Percentiles rank a stretch among this genome's conserved stretches.
Evolutionary conservation across 2,797 vertebrate genomes (phyloP).

Genomic region (Enteromius paludinosus): DNA sequence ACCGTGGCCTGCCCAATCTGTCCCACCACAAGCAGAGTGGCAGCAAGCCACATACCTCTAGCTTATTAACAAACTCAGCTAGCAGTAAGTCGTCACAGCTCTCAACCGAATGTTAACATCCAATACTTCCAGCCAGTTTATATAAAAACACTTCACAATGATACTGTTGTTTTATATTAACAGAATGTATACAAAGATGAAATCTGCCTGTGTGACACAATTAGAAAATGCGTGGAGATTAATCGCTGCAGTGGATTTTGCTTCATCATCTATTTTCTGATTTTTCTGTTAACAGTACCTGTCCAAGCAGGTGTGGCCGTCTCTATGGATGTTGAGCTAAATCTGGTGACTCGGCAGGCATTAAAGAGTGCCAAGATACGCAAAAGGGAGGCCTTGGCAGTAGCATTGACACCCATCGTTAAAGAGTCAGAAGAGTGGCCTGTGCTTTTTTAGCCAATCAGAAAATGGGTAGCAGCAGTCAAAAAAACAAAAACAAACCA

Average conservation of each 20-base stretch:
- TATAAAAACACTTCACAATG: not conserved
- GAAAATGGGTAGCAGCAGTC: not conserved
- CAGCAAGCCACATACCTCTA: conserved; percentile 63
- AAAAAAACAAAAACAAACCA: not conserved
- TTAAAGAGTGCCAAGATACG: conserved; percentile 63
- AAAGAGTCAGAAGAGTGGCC: conserved; percentile 59
- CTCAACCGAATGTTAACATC: conserved; percentile 34
- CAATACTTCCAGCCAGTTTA: conserved; percentile 11
- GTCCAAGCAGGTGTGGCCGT: conserved; percentile 61
- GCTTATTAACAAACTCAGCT: conserved; percentile 59
- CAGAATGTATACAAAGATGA: not conserved
- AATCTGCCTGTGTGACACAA: not conserved
- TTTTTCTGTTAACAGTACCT: conserved; percentile 17
- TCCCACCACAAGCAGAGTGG: conserved; percentile 78
- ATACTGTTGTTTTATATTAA: not conserved
- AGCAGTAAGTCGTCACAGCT: conserved; percentile 44
- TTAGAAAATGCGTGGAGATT: not conserved
- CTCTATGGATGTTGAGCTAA: conserved; percentile 64
- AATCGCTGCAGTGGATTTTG: not conserved
- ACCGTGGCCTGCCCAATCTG: conserved; percentile 80
- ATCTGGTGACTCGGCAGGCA: conserved; percentile 65
- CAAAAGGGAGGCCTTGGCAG: conserved; percentile 50
- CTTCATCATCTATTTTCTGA: not conserved
- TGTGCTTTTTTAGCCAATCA: not conserved
- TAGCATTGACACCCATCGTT: conserved; percentile 63